These are phyloP conservation scores for Chelonia mydas DNA, from an alignment of 2,797 vertebrate species.

Conservation along the genomic window DNA sequence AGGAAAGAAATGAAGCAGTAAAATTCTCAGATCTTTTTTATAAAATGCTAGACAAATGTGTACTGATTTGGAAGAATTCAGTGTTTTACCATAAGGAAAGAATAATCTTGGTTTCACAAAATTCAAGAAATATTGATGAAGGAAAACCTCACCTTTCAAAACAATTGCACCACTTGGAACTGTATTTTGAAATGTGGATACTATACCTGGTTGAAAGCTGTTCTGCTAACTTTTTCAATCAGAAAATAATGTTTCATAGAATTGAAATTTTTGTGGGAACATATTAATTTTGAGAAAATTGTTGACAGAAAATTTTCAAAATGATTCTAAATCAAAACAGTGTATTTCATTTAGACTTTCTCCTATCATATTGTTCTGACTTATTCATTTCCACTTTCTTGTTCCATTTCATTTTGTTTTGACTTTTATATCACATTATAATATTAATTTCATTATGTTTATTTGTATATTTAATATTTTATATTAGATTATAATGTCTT, in stretches of 20 bases:
- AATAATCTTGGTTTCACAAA: not conserved
- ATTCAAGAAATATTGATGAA: not conserved
- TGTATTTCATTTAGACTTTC: not conserved
- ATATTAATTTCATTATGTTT: not conserved
- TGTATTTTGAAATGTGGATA: not conserved
- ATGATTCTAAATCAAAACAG: not conserved
- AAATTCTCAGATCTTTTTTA: constrained; percentile 1
- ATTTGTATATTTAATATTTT: not conserved
- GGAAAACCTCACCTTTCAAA: not conserved
- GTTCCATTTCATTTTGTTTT: not conserved
- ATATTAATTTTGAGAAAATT: not conserved
- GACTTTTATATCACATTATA: not conserved
- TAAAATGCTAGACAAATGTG: constrained; percentile 34
- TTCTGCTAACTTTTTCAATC: not conserved
- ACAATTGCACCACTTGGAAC: not conserved
- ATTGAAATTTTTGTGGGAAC: not conserved
- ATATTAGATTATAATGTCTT: not conserved
- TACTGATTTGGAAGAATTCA: constrained; percentile 22
- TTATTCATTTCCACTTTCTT: not conserved
- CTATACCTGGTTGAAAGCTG: not conserved
- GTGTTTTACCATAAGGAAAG: not conserved
- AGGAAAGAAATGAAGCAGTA: constrained; percentile 49
- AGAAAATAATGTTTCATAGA: not conserved
- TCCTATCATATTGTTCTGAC: not conserved
- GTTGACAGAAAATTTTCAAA: constrained; percentile 1